Evolutionary conservation across 64 coral and sea anemone genomes (phyloP).

Genomic region (Pocillopora verrucosa): DNA sequence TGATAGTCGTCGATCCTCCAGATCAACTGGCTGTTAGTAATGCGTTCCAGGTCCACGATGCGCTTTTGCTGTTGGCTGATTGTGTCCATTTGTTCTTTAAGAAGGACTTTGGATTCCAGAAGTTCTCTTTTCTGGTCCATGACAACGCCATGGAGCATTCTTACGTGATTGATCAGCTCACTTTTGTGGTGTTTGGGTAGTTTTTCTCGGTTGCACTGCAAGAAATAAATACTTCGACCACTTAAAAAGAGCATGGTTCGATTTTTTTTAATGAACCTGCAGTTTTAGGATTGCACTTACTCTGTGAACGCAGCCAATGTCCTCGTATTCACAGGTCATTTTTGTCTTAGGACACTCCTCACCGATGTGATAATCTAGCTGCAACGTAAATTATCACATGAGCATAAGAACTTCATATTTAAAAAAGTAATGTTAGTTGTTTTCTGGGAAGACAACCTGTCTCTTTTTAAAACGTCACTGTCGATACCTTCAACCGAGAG

Average conservation of each 20-base stretch:
- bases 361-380: slow-evolving; percentile 84
- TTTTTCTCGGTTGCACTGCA: slow-evolving; percentile 88
- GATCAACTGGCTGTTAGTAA: slow-evolving; percentile 80
- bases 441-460: background rate
- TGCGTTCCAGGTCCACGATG: slow-evolving; percentile 81
- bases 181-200: slow-evolving; percentile 82
- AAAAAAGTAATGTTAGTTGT: background rate
- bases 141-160: slow-evolving; percentile 59
- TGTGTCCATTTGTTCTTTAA: slow-evolving; percentile 49
- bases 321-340: slow-evolving; percentile 73
- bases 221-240: background rate
- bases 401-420: background rate
- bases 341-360: slow-evolving; percentile 79
- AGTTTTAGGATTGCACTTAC: slow-evolving; percentile 13
- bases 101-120: slow-evolving; percentile 4
- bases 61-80: slow-evolving; percentile 46
- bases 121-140: slow-evolving; percentile 57
- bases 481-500: background rate
- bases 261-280: background rate
- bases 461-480: background rate
- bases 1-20: slow-evolving; percentile 92
- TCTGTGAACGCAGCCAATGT: slow-evolving; percentile 80
- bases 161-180: slow-evolving; percentile 79
- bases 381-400: background rate
- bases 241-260: too few species aligned